Base-by-base conservation (phyloP, 35 echinoderm and acorn worm genomes). In the Hemicentrotus pulcherrimus region DNA sequence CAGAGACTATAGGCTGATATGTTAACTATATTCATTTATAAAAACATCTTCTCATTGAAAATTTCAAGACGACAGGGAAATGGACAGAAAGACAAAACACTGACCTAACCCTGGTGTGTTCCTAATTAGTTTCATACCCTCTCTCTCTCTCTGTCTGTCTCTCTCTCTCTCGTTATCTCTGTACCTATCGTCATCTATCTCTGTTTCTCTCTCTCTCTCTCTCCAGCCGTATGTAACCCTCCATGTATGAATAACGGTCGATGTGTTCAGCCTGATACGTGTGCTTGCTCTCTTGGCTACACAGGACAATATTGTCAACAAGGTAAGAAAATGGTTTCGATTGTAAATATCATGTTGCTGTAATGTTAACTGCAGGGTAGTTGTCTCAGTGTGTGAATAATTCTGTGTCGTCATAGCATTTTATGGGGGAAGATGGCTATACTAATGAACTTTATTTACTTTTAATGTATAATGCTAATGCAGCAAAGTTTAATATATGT, bases 211-310 rank as follows among this genome's bases (percentile, higher is more conserved):
- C 87, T 24, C 15, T 32, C 22, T 89, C 46, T 86, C 10, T 48
- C 13, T 90, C 16, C 94, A 97, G 96, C 96, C 46, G 4, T 94
- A 2, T 97, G 96, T 65, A 92, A 60, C 87, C 96, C 96, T 45
- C 60, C 94, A 10, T 97, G 96, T 61, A 24, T 47, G 1, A 97
- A 97, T 61, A 96, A 94, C 94, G 96, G 96, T 11, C 94, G 94
- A 55, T 97, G 96, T 94, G 61, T 97, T 46, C 61, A 91, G 52
- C 96, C 96, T 32, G 94, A 97, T 60, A 47, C 59, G 13, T 97
- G 96, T 88, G 58, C 22, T 4, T 97, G 96, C n/a, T 30, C 92
- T 1, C 47, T 48, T 22, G 94, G 96, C 86, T 97, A 95, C 32
- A 47, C 94, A 6, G 96, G 96, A 13, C 60, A 33, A 47, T 85